A percentile compares a stretch with the other conserved stretches of the same genome.
phyloP scores from a whole-genome alignment of 1,140 invertebrate genomes.

The Tetranychus urticae region DNA sequence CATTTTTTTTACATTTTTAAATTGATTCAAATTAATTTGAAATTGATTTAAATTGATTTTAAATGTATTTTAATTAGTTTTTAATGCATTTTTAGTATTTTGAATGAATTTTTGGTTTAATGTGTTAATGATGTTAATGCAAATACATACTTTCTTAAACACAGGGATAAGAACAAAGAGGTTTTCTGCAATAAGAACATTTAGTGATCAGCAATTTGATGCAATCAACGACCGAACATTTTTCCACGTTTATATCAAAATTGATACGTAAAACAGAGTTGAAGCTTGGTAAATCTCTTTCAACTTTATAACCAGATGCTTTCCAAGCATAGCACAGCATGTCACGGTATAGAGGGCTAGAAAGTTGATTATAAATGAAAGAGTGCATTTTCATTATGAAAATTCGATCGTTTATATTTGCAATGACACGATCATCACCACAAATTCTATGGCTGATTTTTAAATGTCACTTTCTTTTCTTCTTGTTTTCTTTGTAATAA shows the following conservation, averaged over 20 bases:
- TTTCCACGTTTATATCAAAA: background rate
- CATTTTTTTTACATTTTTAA: too few species aligned
- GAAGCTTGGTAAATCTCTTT: background rate
- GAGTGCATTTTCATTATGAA: background rate
- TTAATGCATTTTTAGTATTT: too few species aligned
- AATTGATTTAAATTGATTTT: too few species aligned
- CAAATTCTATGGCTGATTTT: too few species aligned
- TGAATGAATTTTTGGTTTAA: too few species aligned
- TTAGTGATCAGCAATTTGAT: background rate
- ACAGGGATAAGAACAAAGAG: too few species aligned
- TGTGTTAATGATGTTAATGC: too few species aligned
- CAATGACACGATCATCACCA: background rate
- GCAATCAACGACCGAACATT: background rate
- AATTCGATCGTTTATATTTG: background rate
- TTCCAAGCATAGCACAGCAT: background rate
- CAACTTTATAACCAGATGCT: background rate
- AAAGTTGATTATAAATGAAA: background rate
- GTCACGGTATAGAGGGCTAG: background rate
- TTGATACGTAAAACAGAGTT: background rate
- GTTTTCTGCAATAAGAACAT: background rate
- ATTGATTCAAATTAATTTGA: too few species aligned
- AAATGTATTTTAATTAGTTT: too few species aligned
- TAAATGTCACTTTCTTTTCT: too few species aligned
- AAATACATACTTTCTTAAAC: too few species aligned
- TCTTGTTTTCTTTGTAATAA: too few species aligned